Base-by-base conservation (phyloP, 2,888 invertebrate genomes). In the Shargacucullia verbasci region DNA sequence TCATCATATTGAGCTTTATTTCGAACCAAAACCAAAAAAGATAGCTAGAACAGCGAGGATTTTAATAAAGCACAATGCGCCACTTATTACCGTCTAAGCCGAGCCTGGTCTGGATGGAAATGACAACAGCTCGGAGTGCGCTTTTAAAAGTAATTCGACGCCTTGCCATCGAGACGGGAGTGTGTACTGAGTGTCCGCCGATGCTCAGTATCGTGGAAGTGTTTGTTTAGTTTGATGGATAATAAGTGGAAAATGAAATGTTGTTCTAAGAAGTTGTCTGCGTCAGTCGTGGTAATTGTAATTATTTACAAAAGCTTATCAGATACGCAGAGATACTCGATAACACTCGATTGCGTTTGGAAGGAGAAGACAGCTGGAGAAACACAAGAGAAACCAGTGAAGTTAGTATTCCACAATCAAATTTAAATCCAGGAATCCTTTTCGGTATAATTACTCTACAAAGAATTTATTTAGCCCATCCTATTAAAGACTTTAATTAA, bases 91-190 rank as follows among this genome's bases (percentile, higher is more conserved):
- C 3, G 8, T 31, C n/a, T 15, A 3, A 1, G 15, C 13, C 2
- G 13, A 41, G 20, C 39, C 43, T 14, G 41, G 44, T 5, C 39
- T 64, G 35, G 38, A 33, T 20, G 49, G 59, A 64, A 70, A 43
- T 59, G 53, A 37, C 39, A 64, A 70, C 35, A 58, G 52, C 3
- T 37, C 39, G 58, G 49, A 49, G 65, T 58, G 46, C 58, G 70
- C 66, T 70, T 67, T 70, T 64, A 67, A 70, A 70, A 37, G 67
- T 54, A 67, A 67, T 70, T 59, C 59, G 65, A 70, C 59, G 70
- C 67, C 41, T 38, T 11, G 33, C 46, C 27, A 58, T 49, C 52
- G 64, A 46, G 62, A 46, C 11, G 37, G 20, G 35, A 13, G 37
- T 66, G 70, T 70, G 70, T 70, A 49, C 66, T 5, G 37, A 64